Evolutionary conservation across 2,113 vertebrate species (phyloP), one percentile per base, ranked within the genome.

Genomic region (Dinomys branickii): DNA sequence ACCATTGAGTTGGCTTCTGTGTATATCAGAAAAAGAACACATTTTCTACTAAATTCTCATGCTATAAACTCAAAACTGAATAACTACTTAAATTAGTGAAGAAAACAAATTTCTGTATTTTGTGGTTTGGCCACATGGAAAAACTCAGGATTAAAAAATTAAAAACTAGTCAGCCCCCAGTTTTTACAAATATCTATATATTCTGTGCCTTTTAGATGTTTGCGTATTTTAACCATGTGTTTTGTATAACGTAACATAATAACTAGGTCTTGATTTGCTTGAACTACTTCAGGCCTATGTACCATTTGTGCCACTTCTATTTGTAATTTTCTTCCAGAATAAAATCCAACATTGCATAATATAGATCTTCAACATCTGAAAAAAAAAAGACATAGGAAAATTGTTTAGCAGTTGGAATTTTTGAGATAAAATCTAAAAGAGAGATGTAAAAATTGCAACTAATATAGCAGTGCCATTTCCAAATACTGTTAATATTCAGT

Each of bases 41-140:
- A 86, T 94, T 89, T 78, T 91, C 65, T 95, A 95, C 58, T 59
- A 94, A 78, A 89, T 95, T 96, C 10, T 65, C 28, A 59, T 81
- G 58, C 67, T 52, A 86, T 59, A 94, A 78, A 83, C 22, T 93
- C 17, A 83, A 93, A 95, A 93, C 22, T 59, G 93, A 84, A 54
- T 80, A 94, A 92, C 44, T 73, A 54, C 33, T 87, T 88, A 69
- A 78, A 58, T 87, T 84, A 89, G 83, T 71, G 38, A 94, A 96
- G 65, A 95, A 93, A 96, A 91, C 35, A 94, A 91, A 69, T 59
- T 54, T 95, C 88, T 91, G 17, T 14, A 63, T 89, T 77, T 81
- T 91, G 26, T 83, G n/a, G 41, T 96, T 91, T 93, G 26, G 12
- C 26, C 83, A 91, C 28, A 44, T 52, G 73, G 38, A 89, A 61